Evolutionary conservation across 2,797 vertebrate genomes (phyloP).

Genomic region (Furcifer pardalis): DNA sequence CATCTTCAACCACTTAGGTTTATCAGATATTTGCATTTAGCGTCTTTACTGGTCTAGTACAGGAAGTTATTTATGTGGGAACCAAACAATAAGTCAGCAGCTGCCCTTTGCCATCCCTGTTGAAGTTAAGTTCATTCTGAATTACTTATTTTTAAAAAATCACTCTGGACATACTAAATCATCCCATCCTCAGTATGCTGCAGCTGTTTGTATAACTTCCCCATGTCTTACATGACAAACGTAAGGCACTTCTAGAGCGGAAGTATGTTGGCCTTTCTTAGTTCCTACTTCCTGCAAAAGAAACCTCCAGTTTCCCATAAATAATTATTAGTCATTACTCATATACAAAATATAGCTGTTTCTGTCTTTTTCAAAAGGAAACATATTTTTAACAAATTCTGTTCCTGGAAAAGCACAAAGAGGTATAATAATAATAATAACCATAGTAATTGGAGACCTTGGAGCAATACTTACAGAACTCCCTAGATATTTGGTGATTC

Average conservation of each 20-base stretch:
- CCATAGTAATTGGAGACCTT: too few relatives aligned
- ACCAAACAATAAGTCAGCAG: slow-evolving; percentile 14
- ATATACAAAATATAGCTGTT: slow-evolving; percentile 33
- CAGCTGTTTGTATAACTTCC: slow-evolving; percentile 36
- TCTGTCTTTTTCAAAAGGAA: slow-evolving; percentile 14
- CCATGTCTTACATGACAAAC: slow-evolving; percentile 36
- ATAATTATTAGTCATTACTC: slow-evolving; percentile 29
- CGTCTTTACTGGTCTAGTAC: slow-evolving; percentile 1
- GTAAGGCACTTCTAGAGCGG: slow-evolving; percentile 19
- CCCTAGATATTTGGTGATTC: too few relatives aligned
- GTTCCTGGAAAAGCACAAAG: too few relatives aligned
- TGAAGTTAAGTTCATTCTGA: slow-evolving; percentile 24
- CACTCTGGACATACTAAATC: background rate
- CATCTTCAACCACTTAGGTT: background rate
- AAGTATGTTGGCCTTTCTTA: slow-evolving; percentile 32
- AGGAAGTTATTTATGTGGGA: slow-evolving; percentile 27
- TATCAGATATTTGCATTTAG: background rate
- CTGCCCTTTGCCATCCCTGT: slow-evolving; percentile 12
- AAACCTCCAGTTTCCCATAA: slow-evolving; percentile 25
- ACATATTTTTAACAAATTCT: background rate
- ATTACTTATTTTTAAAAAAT: background rate
- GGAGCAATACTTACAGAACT: too few relatives aligned
- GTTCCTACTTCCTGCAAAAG: slow-evolving; percentile 23
- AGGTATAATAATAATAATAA: too few relatives aligned
- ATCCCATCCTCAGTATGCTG: slow-evolving; percentile 9